A percentile compares a stretch with the other conserved stretches of the same genome.
phyloP scores from a whole-genome alignment of 1,140 invertebrate species.

The Anadara kagoshimensis region DNA sequence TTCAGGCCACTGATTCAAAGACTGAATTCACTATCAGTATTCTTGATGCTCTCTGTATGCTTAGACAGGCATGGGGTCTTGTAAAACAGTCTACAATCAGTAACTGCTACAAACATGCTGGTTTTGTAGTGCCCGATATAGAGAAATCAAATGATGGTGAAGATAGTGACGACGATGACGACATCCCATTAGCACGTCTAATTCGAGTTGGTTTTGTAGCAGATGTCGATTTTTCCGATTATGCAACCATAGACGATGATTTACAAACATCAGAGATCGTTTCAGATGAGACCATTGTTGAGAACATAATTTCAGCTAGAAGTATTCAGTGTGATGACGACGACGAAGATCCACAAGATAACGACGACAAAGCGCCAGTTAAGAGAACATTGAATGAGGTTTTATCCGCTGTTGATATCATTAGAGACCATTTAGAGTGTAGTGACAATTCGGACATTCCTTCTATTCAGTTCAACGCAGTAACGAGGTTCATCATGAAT shows the following conservation, averaged over 20 bases:
- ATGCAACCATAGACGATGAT: neutral
- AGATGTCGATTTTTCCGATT: neutral
- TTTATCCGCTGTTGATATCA: no score
- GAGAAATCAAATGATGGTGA: neutral
- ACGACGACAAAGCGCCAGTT: neutral
- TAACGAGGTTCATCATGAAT: no score
- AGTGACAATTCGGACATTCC: no score
- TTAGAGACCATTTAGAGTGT: no score
- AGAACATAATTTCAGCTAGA: neutral
- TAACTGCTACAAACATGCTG: no score
- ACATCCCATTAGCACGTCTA: neutral
- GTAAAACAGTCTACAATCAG: neutral
- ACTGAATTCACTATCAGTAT: neutral
- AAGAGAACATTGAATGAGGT: neutral
- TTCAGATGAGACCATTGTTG: neutral
- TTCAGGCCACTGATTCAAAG: neutral
- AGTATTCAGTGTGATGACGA: neutral
- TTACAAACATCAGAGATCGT: neutral
- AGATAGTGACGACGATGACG: neutral
- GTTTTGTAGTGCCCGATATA: neutral
- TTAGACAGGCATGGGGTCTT: neutral
- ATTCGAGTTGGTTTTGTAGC: no score
- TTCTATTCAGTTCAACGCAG: no score
- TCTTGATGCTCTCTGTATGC: neutral
- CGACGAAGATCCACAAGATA: neutral